Evolutionary conservation across 2,888 invertebrate species (phyloP).

Genomic region (Meta bourneti): DNA sequence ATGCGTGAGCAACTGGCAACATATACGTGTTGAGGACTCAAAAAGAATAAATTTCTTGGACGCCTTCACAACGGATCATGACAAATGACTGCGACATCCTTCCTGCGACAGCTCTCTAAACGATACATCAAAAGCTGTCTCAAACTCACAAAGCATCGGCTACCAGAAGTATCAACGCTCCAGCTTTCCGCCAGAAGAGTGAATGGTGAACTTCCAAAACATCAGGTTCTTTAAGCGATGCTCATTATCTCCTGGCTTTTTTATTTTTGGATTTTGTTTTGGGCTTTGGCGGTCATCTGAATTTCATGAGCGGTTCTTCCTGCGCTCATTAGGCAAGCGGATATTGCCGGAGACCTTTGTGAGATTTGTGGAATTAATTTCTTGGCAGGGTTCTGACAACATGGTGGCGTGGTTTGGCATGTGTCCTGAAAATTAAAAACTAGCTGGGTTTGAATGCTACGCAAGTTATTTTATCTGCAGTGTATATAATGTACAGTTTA

Average conservation of each 20-base stretch:
- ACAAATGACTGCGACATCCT: conserved; percentile 25
- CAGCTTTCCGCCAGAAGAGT: not conserved
- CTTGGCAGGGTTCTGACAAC: not conserved
- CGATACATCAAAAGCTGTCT: conserved; percentile 24
- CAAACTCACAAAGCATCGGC: not conserved
- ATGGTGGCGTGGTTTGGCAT: not conserved
- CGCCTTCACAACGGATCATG: not conserved
- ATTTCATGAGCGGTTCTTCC: conserved; percentile 38
- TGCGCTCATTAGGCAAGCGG: conserved; percentile 15
- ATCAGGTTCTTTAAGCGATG: conserved; percentile 5
- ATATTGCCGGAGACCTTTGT: not conserved
- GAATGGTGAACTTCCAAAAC: not conserved
- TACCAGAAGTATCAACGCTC: not conserved
- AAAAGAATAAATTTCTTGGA: conserved; percentile 1
- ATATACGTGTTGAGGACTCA: not conserved
- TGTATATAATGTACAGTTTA: no score
- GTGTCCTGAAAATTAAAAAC: not conserved
- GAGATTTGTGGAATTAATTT: conserved; percentile 17
- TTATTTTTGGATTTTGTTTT: not conserved
- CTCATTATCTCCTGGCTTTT: conserved; percentile 1
- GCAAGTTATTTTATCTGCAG: no score
- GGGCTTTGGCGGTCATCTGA: conserved; percentile 27
- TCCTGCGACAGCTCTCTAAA: not conserved
- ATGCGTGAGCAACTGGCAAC: not conserved
- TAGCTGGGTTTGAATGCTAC: no score